Conservation (phyloP, 1,140 invertebrate species). For the Galendromus occidentalis region DNA sequence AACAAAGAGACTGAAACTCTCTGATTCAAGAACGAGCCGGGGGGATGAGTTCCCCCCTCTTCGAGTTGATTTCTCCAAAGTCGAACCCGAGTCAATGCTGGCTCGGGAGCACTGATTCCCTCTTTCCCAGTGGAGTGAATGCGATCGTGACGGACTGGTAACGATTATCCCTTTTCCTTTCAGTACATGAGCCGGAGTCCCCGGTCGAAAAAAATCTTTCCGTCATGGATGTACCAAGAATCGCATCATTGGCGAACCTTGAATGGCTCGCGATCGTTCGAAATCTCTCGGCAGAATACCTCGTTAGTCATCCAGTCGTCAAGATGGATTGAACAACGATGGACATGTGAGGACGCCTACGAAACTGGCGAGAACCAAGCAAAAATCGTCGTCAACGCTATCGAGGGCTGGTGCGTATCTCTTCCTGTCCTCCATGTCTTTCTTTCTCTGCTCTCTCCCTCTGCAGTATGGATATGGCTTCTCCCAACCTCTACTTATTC, state of each 20-base stretch:
- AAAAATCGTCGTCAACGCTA: not conserved
- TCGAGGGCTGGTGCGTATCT: not conserved
- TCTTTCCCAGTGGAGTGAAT: no score
- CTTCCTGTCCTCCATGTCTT: not conserved
- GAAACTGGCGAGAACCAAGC: conserved; percentile 1
- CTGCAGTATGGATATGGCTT: no score
- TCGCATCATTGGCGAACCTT: conserved; percentile 3
- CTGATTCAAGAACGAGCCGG: no score
- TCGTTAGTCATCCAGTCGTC: conserved; percentile 3
- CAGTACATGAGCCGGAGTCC: not conserved
- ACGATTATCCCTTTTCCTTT: no score
- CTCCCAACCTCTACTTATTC: no score
- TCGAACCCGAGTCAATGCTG: no score
- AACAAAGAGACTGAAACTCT: no score
- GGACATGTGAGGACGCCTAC: conserved; percentile 3
- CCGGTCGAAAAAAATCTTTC: conserved; percentile 3
- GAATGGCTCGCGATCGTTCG: conserved; percentile 8
- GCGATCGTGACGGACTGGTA: no score
- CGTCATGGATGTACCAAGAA: conserved; percentile 6
- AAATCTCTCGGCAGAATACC: not conserved
- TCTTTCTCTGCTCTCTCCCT: no score
- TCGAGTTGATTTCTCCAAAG: no score
- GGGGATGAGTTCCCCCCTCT: no score
- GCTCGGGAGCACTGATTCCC: no score
- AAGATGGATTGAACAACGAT: not conserved